Conservation (phyloP, 2,888 invertebrate species). For the Horisme vitalbata region DNA sequence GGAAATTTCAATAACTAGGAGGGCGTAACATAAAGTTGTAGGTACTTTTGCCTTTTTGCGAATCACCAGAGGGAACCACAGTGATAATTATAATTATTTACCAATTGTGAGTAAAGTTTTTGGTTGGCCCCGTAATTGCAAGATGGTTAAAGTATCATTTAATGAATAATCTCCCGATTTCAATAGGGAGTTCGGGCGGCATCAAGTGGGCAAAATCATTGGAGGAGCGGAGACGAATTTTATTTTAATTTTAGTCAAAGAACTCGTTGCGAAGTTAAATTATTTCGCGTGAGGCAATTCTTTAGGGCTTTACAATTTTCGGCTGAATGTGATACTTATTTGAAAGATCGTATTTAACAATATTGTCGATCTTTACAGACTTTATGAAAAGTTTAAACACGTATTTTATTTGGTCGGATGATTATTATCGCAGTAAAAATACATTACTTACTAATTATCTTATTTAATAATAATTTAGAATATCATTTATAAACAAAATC, state of each 20-base stretch:
- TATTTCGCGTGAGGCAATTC: conserved; percentile 68
- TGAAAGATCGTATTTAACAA: conserved; percentile 33
- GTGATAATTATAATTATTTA: conserved; percentile 82
- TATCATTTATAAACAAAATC: no score
- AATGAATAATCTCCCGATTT: conserved; percentile 68
- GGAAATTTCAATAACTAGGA: conserved; percentile 75
- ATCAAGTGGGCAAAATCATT: conserved; percentile 57
- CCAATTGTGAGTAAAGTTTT: conserved; percentile 76
- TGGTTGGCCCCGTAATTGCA: conserved; percentile 65
- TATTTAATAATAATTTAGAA: no score
- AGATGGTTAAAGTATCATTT: conserved; percentile 72
- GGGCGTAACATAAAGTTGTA: conserved; percentile 69
- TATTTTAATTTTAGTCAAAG: conserved; percentile 63
- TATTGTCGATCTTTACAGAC: conserved; percentile 10
- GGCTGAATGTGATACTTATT: conserved; percentile 54
- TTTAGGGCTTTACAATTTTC: conserved; percentile 63
- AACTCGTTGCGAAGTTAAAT: conserved; percentile 68
- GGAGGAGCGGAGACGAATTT: conserved; percentile 51
- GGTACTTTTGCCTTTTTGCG: conserved; percentile 76
- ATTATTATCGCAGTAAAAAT: no score
- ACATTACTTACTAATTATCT: no score
- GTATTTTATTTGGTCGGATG: no score
- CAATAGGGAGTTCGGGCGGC: conserved; percentile 55
- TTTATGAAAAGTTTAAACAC: not conserved
- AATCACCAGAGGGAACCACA: conserved; percentile 68